Evolutionary conservation across 2,888 invertebrate species (phyloP).

Genomic region (Macrophya alboannulata): DNA sequence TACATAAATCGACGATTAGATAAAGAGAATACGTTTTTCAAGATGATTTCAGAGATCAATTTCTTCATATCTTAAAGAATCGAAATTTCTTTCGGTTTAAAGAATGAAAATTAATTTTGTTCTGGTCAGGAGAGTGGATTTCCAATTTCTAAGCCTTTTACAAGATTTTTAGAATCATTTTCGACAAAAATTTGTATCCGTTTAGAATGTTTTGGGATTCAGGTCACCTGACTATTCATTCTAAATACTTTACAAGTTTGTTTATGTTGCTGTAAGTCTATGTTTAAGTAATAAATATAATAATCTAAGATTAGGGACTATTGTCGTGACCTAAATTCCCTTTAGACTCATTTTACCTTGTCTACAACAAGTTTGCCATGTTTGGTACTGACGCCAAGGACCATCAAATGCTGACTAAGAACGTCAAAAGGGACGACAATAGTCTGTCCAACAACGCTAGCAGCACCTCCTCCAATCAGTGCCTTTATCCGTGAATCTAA

Average conservation of each 20-base stretch:
- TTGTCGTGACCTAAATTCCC: not conserved
- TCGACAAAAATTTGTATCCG: too few species aligned
- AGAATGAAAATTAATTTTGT: too few species aligned
- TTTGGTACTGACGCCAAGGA: constrained; percentile 86
- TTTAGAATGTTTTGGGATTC: too few species aligned
- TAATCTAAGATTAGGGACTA: not conserved
- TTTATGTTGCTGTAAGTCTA: too few species aligned
- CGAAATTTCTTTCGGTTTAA: not conserved
- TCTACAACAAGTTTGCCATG: constrained; percentile 74
- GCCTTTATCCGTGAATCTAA: constrained; percentile 88
- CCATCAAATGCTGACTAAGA: constrained; percentile 98
- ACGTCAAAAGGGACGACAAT: constrained; percentile 98
- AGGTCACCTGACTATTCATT: too few species aligned
- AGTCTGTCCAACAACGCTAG: constrained; percentile 96
- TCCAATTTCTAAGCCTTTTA: not conserved
- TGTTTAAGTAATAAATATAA: too few species aligned
- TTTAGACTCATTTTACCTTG: constrained; percentile 68
- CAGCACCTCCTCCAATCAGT: constrained; percentile 93
- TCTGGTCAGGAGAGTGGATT: not conserved
- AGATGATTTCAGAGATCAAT: not conserved
- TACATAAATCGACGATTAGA: not conserved
- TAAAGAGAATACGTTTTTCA: not conserved
- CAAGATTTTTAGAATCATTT: not conserved
- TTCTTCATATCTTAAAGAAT: not conserved
- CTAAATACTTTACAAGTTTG: too few species aligned